Conservation (phyloP, 2,113 vertebrate species). For the Mandrillus leucophaeus region DNA sequence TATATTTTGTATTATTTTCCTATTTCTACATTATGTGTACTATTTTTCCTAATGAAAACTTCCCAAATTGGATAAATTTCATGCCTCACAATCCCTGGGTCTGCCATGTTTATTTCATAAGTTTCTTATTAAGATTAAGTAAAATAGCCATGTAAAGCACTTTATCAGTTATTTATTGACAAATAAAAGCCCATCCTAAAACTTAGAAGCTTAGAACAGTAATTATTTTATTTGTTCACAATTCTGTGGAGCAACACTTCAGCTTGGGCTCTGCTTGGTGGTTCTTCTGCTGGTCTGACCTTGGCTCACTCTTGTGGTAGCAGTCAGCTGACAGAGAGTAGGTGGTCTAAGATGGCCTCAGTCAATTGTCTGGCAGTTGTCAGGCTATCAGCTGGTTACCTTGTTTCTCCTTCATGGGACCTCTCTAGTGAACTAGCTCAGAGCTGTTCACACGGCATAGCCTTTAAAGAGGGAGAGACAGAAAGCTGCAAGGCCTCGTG, state of each 20-base stretch:
- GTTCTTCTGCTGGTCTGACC: background rate
- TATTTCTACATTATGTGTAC: background rate
- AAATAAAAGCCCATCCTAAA: background rate
- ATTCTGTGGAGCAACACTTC: background rate
- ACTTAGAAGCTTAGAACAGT: background rate
- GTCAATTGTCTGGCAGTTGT: background rate
- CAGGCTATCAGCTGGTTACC: background rate
- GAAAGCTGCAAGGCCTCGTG: background rate
- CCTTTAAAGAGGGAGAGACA: too few relatives aligned
- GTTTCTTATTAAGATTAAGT: background rate
- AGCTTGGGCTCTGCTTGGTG: background rate
- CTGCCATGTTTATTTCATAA: background rate
- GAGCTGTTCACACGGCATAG: background rate
- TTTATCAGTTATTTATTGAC: background rate
- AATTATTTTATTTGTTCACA: background rate
- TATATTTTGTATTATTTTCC: constrained; percentile 12
- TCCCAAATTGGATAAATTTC: background rate
- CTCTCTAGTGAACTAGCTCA: background rate
- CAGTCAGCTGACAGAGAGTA: background rate
- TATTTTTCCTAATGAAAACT: constrained; percentile 24
- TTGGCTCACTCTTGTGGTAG: background rate
- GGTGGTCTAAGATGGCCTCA: background rate
- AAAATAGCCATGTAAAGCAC: background rate
- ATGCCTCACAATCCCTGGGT: background rate
- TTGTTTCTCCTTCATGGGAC: background rate